Evolutionary conservation across 2,888 invertebrate species (phyloP), one percentile per base, ranked within the genome.

Genomic region (Cheilosia vulpina): DNA sequence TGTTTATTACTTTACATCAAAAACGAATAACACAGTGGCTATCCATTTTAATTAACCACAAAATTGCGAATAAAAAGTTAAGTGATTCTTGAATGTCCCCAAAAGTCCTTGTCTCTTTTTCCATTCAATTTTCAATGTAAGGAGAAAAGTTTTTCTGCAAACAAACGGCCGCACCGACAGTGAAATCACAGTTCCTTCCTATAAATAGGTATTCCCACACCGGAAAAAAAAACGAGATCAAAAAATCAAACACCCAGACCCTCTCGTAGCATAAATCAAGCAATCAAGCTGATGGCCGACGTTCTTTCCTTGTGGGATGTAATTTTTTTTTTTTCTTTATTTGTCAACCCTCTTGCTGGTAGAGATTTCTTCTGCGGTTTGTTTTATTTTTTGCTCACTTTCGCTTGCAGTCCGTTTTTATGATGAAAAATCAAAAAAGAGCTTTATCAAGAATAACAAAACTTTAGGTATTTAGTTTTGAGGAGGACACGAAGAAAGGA

Each of bases 251-350:
- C 27, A 31, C n/a, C 31, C 60, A 13, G 57, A 50, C 50, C 41
- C 27, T 45, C 57, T 38, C n/a, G 57, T 41, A 57, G 75, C 75
- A 81, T 75, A 81, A 76, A 81, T 81, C 81, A 81, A 62, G 69
- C 81, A 81, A 81, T 76, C 81, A 81, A 76, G 55, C 41, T 65
- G 65, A 55, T 75, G 75, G 55, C 53, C 68, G 60, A 68, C 47
- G 47, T 53, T 63, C 31, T 15, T 57, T 69, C 38, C 38, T 38
- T 38, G 38, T 76, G 21, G 15, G 52, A 24, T 13, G 6, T 0
- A 9, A 31, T 31, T 31, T 31, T 31, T 31, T 6, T 31, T 11
- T 21, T 41, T 55, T 0, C 27, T 41, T 50, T 63, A 47, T 15
- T 65, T 69, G 58, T 60, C 13, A 71, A 53, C 50, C 45, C n/a